A percentile compares a stretch with the other conserved stretches of the same genome.
These are phyloP conservation scores for Amorpha juglandis DNA, from an alignment of 2,888 invertebrate genomes.

Conservation along the genomic window DNA sequence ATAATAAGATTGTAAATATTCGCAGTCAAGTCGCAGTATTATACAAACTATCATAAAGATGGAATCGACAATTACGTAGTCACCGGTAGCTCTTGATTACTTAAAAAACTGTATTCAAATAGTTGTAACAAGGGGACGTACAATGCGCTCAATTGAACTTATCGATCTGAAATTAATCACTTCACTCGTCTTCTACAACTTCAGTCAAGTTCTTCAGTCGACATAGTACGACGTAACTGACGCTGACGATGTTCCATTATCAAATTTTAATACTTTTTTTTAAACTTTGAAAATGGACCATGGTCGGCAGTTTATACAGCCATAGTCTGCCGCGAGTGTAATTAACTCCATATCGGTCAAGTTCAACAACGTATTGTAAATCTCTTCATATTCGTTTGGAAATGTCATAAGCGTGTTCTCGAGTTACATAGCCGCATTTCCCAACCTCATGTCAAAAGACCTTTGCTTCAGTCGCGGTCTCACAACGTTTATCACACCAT, in stretches of 20 bases:
- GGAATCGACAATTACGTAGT: slow-evolving; percentile 7
- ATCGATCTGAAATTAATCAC: background rate
- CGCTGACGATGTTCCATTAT: too few relatives aligned
- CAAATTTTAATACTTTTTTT: too few relatives aligned
- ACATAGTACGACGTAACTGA: too few relatives aligned
- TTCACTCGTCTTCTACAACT: background rate
- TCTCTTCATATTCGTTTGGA: background rate
- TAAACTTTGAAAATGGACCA: too few relatives aligned
- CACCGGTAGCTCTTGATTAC: background rate
- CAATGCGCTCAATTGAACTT: background rate
- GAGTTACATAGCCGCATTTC: background rate
- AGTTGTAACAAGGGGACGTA: background rate
- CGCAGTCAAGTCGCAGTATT: too few relatives aligned
- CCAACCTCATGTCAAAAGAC: slow-evolving; percentile 8
- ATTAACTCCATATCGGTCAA: background rate
- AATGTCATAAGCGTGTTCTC: background rate
- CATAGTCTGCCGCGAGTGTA: background rate
- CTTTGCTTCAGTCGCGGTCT: slow-evolving; percentile 35
- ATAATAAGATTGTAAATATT: too few relatives aligned
- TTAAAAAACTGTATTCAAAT: slow-evolving; percentile 1
- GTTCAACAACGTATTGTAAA: background rate
- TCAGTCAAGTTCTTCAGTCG: too few relatives aligned
- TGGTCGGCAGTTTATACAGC: too few relatives aligned
- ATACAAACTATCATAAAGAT: background rate
- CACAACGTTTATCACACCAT: slow-evolving; percentile 28